Evolutionary conservation across 2,113 vertebrate genomes (phyloP), one percentile per base, ranked within the genome.

Genomic region (Pipa parva): DNA sequence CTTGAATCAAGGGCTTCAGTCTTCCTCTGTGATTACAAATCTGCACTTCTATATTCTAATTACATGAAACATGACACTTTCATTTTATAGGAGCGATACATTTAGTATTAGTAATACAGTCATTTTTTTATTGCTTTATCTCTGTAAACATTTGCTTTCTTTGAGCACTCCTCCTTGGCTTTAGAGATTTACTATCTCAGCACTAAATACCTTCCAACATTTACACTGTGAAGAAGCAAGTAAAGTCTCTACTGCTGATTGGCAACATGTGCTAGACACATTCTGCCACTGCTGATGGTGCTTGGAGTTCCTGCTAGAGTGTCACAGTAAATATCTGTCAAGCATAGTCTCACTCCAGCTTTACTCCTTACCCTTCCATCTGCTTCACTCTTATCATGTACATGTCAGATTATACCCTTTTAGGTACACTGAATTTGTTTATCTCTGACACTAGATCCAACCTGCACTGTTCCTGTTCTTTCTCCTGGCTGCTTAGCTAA

Each of bases 391-490:
- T 87, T 80, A 83, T 92, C 92, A 91, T 65, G 62, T 71, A 78
- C 78, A 83, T 78, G 62, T 86, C 85, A 39, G 79, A 77, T 77
- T 85, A 83, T 90, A 82, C 74, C 92, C 90, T 93, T 93, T 89
- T 93, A 90, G 90, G 88, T 85, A 73, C 71, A 71, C 76, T 76
- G 82, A 76, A 76, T 73, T 74, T 26, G 65, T 77, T 68, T 78
- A 57, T 77, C 69, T 45, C 17, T 72, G 81, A 79, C 79, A 84
- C 70, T 55, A 65, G 80, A 79, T 74, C 62, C 13, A 21, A 66
- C 58, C 60, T 21, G 46, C 15, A 51, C 39, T 50, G 9, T 69
- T 39, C 56, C 61, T 0, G 0, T 77, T 51, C 46, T 71, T 76
- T 77, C 63, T 71, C 50, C 71, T n/a, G 2, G 37, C 73, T 67